Conservation (phyloP, 2,113 vertebrate genomes). For the Ramphastos sulfuratus region DNA sequence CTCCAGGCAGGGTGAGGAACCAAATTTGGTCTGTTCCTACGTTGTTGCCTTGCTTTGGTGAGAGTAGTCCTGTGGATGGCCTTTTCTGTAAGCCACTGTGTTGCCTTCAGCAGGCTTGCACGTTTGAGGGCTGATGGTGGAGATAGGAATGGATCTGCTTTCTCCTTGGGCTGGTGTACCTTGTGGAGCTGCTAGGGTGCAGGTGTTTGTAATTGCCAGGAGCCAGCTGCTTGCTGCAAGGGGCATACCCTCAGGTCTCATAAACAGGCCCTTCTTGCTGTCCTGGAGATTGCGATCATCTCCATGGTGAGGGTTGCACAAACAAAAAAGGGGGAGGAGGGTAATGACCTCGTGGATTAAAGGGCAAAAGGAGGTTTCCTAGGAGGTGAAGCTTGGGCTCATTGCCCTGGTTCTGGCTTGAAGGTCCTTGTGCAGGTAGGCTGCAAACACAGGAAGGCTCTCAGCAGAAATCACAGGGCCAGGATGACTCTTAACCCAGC, state of each 20-base stretch:
- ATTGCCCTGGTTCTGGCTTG: constrained; percentile 1
- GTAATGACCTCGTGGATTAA: neutral
- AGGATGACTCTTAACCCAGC: neutral
- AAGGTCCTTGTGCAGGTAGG: neutral
- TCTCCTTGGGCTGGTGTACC: neutral
- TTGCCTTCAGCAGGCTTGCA: neutral
- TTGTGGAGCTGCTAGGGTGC: neutral
- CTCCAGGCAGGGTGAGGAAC: neutral
- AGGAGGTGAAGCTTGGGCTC: neutral
- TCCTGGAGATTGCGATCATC: constrained; percentile 28
- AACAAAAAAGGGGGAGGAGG: neutral
- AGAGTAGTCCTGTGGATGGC: neutral
- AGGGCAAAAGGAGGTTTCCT: constrained; percentile 29
- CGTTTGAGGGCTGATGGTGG: neutral
- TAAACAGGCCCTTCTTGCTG: constrained; percentile 37
- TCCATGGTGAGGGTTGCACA: constrained; percentile 41
- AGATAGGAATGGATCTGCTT: neutral
- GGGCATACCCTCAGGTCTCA: neutral
- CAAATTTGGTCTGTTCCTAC: rapidly evolving
- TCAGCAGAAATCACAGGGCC: neutral
- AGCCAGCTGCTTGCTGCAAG: neutral
- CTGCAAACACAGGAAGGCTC: neutral
- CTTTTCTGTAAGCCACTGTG: neutral
- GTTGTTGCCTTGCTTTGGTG: neutral
- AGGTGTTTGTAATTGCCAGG: constrained; percentile 47